Percentiles rank a stretch among this genome's conserved stretches.
phyloP scores from a whole-genome alignment of 2,888 invertebrate genomes.

The Baccha elongata region DNA sequence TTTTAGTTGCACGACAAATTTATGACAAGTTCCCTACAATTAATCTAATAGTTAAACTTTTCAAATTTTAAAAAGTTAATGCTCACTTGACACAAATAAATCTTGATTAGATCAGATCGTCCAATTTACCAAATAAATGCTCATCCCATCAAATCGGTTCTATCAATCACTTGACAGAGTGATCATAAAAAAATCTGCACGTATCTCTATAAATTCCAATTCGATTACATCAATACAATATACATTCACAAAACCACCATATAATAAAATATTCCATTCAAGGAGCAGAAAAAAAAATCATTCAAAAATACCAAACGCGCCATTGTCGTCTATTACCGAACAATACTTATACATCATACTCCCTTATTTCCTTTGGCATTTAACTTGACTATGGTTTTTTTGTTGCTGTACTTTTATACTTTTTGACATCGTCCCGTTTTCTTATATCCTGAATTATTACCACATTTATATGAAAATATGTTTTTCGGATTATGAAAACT shows the following conservation, averaged over 20 bases:
- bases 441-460: slow-evolving; percentile 56
- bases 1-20: no score
- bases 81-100: no score
- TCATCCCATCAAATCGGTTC: no score
- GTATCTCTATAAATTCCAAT: slow-evolving; percentile 34
- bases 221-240: slow-evolving; percentile 64
- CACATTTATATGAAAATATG: slow-evolving; percentile 66
- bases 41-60: no score
- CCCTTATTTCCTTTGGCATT: not conserved
- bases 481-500: slow-evolving; percentile 65
- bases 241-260: slow-evolving; percentile 24
- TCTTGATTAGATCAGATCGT: no score
- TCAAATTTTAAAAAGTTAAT: no score
- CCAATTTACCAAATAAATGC: no score
- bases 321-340: slow-evolving; percentile 46
- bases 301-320: slow-evolving; percentile 37
- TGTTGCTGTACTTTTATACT: slow-evolving; percentile 14
- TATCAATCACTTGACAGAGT: slow-evolving; percentile 8
- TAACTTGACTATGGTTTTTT: not conserved
- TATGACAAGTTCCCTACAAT: no score
- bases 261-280: not conserved
- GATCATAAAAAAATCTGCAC: slow-evolving; percentile 3
- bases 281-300: not conserved
- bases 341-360: slow-evolving; percentile 15
- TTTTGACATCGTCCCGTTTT: slow-evolving; percentile 36